Percentiles rank a stretch among this genome's conserved stretches.
Evolutionary conservation across 2,888 invertebrate species (phyloP).

Genomic region (Eudasyphora cyanicolor): DNA sequence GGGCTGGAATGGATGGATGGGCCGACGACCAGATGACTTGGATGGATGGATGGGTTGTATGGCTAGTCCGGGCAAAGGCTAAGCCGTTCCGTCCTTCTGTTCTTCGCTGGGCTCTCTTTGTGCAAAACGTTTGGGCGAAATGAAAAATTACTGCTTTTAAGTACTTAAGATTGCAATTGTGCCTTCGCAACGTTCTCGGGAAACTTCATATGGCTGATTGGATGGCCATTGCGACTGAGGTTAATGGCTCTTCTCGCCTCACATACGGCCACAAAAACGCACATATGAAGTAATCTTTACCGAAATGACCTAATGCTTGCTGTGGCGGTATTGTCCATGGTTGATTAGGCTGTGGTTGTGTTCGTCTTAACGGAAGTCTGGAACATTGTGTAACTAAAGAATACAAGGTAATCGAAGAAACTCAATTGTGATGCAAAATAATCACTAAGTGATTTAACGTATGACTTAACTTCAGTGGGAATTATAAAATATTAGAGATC

Average conservation of each 20-base stretch:
- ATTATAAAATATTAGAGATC: too few species aligned
- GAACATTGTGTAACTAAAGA: neutral
- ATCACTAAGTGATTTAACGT: too few species aligned
- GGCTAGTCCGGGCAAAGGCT: slow-evolving; percentile 6
- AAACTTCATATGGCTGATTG: too few species aligned
- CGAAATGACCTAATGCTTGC: slow-evolving; percentile 63
- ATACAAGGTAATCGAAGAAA: neutral
- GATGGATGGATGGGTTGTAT: slow-evolving; percentile 11
- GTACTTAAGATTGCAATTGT: slow-evolving; percentile 62
- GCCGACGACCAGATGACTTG: neutral
- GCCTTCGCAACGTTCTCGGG: neutral
- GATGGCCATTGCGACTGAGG: neutral
- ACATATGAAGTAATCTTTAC: slow-evolving; percentile 61
- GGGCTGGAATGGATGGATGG: neutral
- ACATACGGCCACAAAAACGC: neutral
- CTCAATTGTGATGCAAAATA: neutral
- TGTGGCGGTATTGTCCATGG: slow-evolving; percentile 32
- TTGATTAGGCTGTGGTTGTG: slow-evolving; percentile 37
- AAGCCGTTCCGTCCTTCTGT: neutral
- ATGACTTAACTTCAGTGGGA: too few species aligned
- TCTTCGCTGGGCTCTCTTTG: neutral
- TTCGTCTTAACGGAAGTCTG: neutral
- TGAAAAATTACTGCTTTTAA: slow-evolving; percentile 65
- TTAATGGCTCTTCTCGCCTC: slow-evolving; percentile 10
- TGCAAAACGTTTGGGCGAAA: slow-evolving; percentile 46